Conservation (phyloP, 2,888 invertebrate genomes). For the Pharmacophagus antenor region DNA sequence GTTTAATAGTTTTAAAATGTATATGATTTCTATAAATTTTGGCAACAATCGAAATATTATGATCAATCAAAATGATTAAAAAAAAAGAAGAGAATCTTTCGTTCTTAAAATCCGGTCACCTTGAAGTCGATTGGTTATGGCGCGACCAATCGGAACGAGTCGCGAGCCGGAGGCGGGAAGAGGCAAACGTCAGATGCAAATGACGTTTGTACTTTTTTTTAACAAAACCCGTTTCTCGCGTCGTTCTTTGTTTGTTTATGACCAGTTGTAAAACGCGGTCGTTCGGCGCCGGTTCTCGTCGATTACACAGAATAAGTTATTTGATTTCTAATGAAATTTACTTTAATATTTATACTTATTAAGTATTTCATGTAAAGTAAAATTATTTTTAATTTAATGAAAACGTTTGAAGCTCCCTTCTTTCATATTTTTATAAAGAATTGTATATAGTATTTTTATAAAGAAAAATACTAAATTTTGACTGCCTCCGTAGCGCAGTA, state of each 20-base stretch:
- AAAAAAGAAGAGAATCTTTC: slow-evolving; percentile 9
- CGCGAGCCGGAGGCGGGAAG: slow-evolving; percentile 68
- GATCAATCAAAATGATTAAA: background rate
- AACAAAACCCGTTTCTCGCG: slow-evolving; percentile 57
- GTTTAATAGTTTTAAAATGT: too few species aligned
- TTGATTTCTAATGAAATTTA: background rate
- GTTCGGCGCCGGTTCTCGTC: slow-evolving; percentile 37
- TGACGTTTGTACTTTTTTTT: slow-evolving; percentile 50
- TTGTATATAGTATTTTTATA: too few species aligned
- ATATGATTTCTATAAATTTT: too few species aligned
- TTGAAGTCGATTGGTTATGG: slow-evolving; percentile 54
- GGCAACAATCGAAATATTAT: background rate
- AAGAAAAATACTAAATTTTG: too few species aligned
- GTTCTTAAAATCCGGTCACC: slow-evolving; percentile 48
- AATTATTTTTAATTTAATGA: too few species aligned
- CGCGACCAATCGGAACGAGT: slow-evolving; percentile 56
- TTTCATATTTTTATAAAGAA: too few species aligned
- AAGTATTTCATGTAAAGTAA: too few species aligned
- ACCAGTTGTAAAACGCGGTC: slow-evolving; percentile 48
- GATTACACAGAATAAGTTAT: background rate
- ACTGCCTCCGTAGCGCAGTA: too few species aligned
- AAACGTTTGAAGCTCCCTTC: too few species aligned
- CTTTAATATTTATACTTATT: too few species aligned
- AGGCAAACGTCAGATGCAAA: slow-evolving; percentile 76
- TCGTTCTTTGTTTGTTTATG: slow-evolving; percentile 54